Evolutionary conservation across 2,797 vertebrate species (phyloP).

Genomic region (Protosalanx chinensis): DNA sequence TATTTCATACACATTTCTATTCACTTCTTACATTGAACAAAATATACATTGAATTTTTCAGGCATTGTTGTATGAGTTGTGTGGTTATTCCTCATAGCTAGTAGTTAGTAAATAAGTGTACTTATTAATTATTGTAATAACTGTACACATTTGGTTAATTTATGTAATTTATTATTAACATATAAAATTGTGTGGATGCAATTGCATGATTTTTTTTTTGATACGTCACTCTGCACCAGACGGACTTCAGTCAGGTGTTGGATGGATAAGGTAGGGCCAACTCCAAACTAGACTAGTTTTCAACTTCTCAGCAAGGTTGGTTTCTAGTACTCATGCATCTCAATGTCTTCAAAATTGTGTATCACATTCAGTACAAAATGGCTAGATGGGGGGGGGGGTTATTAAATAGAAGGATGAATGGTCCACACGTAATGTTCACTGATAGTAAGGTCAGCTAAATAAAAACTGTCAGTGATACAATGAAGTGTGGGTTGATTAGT

Average conservation of each 20-base stretch:
- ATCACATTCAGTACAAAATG: conserved; percentile 22
- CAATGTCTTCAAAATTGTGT: not conserved
- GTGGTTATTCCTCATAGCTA: too few species aligned
- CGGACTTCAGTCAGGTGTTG: too few species aligned
- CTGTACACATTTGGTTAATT: too few species aligned
- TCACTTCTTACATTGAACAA: too few species aligned
- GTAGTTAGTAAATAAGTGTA: too few species aligned
- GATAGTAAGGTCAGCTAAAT: not conserved
- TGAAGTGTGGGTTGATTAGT: not conserved
- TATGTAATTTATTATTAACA: not conserved
- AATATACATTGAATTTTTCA: too few species aligned
- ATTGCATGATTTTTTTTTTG: not conserved
- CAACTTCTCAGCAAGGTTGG: not conserved
- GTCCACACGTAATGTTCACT: not conserved
- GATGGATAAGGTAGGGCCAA: too few species aligned
- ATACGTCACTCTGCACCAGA: too few species aligned
- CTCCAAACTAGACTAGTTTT: too few species aligned
- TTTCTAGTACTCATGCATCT: not conserved
- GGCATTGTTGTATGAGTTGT: too few species aligned
- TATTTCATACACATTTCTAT: too few species aligned
- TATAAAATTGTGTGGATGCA: not conserved
- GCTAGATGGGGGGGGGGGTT: not conserved
- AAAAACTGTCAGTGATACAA: conserved; percentile 14
- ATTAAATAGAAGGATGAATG: not conserved
- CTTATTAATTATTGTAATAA: too few species aligned